phyloP scores from a whole-genome alignment of 2,888 invertebrate genomes.

The Cheiracanthium punctorium region DNA sequence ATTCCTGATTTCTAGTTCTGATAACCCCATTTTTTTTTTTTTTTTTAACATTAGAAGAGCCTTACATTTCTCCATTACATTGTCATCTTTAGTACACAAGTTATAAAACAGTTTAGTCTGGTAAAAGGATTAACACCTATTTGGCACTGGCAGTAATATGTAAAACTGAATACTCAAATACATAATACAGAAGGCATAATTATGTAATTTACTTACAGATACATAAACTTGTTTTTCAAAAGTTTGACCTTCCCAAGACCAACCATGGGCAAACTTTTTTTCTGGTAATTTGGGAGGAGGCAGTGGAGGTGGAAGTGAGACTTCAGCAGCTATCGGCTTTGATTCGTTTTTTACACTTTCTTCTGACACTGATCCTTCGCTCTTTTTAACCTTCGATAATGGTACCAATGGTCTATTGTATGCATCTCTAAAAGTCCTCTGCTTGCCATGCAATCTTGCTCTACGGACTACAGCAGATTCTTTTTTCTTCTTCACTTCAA shows the following conservation, averaged over 20 bases:
- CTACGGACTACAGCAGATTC: slow-evolving; percentile 59
- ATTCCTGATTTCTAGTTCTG: no score
- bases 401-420: slow-evolving; percentile 58
- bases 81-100: no score
- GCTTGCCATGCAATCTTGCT: slow-evolving; percentile 59
- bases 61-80: no score
- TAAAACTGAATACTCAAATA: no score
- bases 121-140: no score
- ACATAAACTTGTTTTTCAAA: slow-evolving; percentile 89
- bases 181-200: no score
- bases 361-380: slow-evolving; percentile 18
- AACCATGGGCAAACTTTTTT: slow-evolving; percentile 88
- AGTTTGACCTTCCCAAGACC: slow-evolving; percentile 92
- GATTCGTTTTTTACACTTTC: background rate
- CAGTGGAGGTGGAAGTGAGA: slow-evolving; percentile 46
- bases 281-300: slow-evolving; percentile 53
- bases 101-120: no score
- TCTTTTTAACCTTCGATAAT: slow-evolving; percentile 42
- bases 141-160: no score
- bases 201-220: slow-evolving; percentile 88
- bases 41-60: no score
- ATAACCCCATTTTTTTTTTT: no score
- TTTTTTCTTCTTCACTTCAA: slow-evolving; percentile 56
- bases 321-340: slow-evolving; percentile 27
- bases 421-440: slow-evolving; percentile 62